Percentiles rank a stretch among this genome's conserved stretches.
Evolutionary conservation across 2,797 vertebrate genomes (phyloP).

Genomic region (Sciaenops ocellatus): DNA sequence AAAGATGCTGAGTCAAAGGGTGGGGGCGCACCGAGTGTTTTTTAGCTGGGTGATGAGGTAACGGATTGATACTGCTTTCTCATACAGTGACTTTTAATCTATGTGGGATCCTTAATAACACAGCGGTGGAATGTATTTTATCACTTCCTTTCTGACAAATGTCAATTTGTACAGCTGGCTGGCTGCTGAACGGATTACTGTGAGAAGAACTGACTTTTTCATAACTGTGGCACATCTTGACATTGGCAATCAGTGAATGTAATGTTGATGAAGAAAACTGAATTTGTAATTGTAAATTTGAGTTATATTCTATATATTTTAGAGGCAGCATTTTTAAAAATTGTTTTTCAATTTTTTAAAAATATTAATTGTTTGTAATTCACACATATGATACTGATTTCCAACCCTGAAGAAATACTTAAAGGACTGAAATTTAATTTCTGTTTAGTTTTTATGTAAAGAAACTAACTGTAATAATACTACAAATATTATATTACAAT

Average conservation of each 20-base stretch:
- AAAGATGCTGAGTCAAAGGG: conserved; percentile 82
- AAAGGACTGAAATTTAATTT: no score
- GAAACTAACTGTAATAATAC: no score
- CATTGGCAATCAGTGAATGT: no score
- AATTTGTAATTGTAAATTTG: not conserved
- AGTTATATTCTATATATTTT: not conserved
- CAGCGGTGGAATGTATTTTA: conserved; percentile 52
- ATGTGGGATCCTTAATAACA: conserved; percentile 58
- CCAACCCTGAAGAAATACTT: not conserved
- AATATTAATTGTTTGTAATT: no score
- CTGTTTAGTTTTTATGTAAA: no score
- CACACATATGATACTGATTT: not conserved
- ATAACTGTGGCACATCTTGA: not conserved
- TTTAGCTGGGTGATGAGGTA: conserved; percentile 61
- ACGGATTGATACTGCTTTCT: conserved; percentile 55
- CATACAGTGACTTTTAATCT: conserved; percentile 46
- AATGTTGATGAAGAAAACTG: not conserved
- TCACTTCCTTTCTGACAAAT: conserved; percentile 51
- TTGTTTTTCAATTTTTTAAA: no score
- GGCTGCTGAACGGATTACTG: conserved; percentile 10
- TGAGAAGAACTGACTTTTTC: conserved; percentile 1
- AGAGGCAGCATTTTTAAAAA: not conserved
- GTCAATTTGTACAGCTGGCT: conserved; percentile 33
- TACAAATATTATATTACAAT: no score
- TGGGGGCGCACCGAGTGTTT: conserved; percentile 60